phyloP scores from a whole-genome alignment of 2,888 invertebrate species.

The Cynaeus angustus region DNA sequence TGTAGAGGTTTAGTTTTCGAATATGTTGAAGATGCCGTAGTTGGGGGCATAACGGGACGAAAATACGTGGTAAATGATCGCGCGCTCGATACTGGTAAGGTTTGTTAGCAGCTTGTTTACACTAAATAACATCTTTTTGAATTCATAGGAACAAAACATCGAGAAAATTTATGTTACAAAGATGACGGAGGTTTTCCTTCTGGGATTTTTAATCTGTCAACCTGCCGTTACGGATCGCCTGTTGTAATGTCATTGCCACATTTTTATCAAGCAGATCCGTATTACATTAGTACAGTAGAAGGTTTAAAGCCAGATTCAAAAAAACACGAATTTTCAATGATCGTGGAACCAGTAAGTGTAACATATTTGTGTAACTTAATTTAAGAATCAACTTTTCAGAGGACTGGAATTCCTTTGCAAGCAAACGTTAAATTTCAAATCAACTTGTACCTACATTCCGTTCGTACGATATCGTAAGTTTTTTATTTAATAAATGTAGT shows the following conservation, averaged over 20 bases:
- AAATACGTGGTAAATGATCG: conserved; percentile 6
- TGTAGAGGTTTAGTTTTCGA: not conserved
- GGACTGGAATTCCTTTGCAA: conserved; percentile 83
- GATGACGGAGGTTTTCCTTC: conserved; percentile 82
- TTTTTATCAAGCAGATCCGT: conserved; percentile 84
- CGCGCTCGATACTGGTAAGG: conserved; percentile 23
- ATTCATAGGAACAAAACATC: conserved; percentile 74
- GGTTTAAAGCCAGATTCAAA: conserved; percentile 82
- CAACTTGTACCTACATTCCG: conserved; percentile 82
- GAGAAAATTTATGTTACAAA: conserved; percentile 82
- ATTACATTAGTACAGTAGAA: conserved; percentile 76
- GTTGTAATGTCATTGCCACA: conserved; percentile 90
- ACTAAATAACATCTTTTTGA: no score
- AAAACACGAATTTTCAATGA: conserved; percentile 84
- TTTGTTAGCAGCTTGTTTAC: no score
- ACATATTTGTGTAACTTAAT: not conserved
- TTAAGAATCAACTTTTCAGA: conserved; percentile 69
- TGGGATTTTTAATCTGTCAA: conserved; percentile 84
- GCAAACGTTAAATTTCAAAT: conserved; percentile 86
- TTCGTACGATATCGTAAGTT: conserved; percentile 77
- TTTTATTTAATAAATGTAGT: conserved; percentile 1
- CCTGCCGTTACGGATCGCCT: conserved; percentile 87
- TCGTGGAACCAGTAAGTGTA: conserved; percentile 81
- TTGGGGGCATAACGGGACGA: not conserved
- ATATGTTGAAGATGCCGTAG: not conserved